Conservation (phyloP, 2,888 invertebrate genomes). For the Leuctra nigra region DNA sequence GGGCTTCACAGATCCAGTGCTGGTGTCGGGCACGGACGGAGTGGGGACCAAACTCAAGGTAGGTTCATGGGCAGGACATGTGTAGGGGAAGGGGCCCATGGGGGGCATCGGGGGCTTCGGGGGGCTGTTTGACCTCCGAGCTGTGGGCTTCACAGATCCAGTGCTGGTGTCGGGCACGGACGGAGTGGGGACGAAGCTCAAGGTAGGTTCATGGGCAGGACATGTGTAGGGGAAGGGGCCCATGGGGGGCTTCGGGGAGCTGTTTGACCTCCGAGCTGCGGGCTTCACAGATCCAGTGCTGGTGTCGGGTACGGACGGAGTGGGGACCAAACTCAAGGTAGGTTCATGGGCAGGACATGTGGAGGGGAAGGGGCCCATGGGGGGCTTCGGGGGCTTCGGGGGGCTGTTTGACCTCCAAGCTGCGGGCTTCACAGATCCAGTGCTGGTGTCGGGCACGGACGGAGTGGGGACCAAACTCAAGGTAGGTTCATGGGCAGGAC, state of each 20-base stretch:
- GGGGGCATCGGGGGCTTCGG: constrained; percentile 90
- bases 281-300: constrained; percentile 75
- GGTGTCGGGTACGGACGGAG: constrained; percentile 93
- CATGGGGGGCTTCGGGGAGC: constrained; percentile 91
- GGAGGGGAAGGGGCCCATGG: no score
- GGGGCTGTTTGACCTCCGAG: constrained; percentile 80
- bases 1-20: constrained; percentile 69
- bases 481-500: no score
- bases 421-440: constrained; percentile 69
- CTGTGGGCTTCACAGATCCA: constrained; percentile 70
- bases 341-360: no score
- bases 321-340: constrained; percentile 94
- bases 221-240: no score
- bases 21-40: constrained; percentile 93
- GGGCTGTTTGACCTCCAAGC: constrained; percentile 83
- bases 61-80: no score
- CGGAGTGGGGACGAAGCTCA: constrained; percentile 95
- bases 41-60: constrained; percentile 96
- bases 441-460: constrained; percentile 90
- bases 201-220: no score
- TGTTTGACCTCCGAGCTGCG: constrained; percentile 78
- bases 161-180: constrained; percentile 91
- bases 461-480: constrained; percentile 97
- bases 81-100: constrained; percentile 68
- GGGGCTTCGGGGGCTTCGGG: constrained; percentile 87